Percentiles rank a stretch among this genome's conserved stretches.
These are phyloP conservation scores for Carassius carassius DNA, from an alignment of 2,113 vertebrate genomes.

Conservation along the genomic window DNA sequence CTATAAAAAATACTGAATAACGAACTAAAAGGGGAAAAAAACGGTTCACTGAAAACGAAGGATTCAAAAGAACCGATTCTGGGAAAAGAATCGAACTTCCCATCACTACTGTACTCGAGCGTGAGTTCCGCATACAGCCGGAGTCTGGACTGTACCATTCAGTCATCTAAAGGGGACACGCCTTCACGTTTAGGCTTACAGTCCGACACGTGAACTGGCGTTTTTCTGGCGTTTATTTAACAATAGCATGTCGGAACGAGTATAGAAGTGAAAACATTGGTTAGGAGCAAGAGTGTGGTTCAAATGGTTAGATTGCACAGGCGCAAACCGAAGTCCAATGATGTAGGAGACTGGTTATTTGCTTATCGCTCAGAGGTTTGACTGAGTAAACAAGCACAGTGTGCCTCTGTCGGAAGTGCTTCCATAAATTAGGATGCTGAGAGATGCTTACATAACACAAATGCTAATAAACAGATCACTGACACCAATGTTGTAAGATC, in stretches of 20 bases:
- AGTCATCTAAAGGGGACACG: not conserved
- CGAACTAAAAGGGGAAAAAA: not conserved
- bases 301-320: not conserved
- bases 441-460: too few relatives aligned
- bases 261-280: not conserved
- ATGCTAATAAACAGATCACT: slow-evolving; percentile 9
- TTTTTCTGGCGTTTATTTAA: not conserved
- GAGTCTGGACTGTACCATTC: slow-evolving; percentile 55
- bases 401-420: not conserved
- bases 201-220: not conserved
- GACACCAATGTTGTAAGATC: slow-evolving; percentile 12
- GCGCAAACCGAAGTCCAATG: not conserved
- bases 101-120: not conserved
- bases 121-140: slow-evolving; percentile 70
- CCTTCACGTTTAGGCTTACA: not conserved
- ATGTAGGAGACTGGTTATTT: not conserved
- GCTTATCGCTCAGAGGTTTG: not conserved
- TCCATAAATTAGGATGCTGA: not conserved
- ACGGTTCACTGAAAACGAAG: not conserved
- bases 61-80: not conserved
- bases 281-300: not conserved
- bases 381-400: not conserved
- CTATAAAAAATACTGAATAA: not conserved
- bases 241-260: not conserved
- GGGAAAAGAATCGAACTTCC: not conserved